Conservation (phyloP, 2,797 vertebrate species). For the Chaetodon trifasciatus region DNA sequence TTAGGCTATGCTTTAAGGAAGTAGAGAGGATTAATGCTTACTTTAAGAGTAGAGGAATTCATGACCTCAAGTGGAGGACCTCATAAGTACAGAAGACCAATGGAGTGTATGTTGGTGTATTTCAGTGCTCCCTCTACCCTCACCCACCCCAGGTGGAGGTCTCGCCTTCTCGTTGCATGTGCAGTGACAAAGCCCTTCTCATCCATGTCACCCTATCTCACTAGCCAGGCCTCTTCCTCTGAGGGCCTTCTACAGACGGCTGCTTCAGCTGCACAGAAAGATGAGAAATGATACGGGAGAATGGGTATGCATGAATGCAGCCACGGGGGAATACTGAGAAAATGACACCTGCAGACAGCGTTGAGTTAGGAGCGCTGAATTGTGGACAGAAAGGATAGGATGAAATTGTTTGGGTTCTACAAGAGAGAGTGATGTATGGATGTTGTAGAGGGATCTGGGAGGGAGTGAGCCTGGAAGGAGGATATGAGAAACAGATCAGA, state of each 20-base stretch:
- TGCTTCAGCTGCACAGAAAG: constrained; percentile 34
- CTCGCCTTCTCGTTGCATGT: constrained; percentile 30
- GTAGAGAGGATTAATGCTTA: constrained; percentile 7
- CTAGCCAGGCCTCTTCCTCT: constrained; percentile 38
- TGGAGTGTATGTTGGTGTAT: background rate
- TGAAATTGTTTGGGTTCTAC: constrained; percentile 3
- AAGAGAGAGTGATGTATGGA: background rate
- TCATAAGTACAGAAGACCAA: constrained; percentile 11
- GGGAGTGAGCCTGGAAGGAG: background rate
- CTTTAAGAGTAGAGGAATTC: constrained; percentile 6
- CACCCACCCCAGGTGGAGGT: constrained; percentile 41
- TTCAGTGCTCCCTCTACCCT: constrained; percentile 21
- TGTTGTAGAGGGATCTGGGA: background rate
- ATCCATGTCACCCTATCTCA: constrained; percentile 61
- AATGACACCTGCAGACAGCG: constrained; percentile 28
- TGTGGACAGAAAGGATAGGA: constrained; percentile 1
- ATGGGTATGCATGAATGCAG: constrained; percentile 35
- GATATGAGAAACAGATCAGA: background rate
- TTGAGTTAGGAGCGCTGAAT: background rate
- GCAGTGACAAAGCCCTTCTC: constrained; percentile 57
- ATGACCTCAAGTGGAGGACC: background rate
- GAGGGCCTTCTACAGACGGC: constrained; percentile 37
- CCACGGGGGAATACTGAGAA: constrained; percentile 21
- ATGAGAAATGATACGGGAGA: constrained; percentile 44
- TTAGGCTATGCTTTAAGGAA: constrained; percentile 4